A percentile compares a stretch with the other conserved stretches of the same genome.
phyloP scores from a whole-genome alignment of 2,113 vertebrate genomes.

The Strix uralensis region DNA sequence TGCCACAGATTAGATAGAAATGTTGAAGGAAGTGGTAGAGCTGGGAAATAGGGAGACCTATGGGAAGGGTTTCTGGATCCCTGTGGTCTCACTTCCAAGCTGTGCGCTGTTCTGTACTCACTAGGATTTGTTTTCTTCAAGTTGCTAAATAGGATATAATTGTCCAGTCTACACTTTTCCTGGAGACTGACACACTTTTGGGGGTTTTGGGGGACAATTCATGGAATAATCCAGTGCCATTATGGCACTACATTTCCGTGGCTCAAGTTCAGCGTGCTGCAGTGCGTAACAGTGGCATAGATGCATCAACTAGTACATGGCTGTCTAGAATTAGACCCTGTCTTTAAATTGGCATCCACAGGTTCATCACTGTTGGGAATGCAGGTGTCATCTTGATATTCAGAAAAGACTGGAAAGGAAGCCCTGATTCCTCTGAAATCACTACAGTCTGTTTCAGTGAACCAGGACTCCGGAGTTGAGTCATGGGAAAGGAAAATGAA shows the following conservation, averaged over 20 bases:
- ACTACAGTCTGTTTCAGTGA: background rate
- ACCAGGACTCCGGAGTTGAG: background rate
- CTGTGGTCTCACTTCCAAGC: background rate
- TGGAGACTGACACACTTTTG: background rate
- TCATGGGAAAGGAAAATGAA: background rate
- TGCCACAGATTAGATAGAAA: background rate
- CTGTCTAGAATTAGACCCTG: background rate
- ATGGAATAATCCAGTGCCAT: background rate
- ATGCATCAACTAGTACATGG: background rate
- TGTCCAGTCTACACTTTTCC: background rate
- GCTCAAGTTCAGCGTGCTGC: background rate
- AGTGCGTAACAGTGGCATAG: fast-evolving
- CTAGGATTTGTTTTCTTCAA: background rate
- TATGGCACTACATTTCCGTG: background rate
- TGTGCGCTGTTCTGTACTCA: background rate
- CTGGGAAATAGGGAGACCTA: background rate
- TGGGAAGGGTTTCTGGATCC: background rate
- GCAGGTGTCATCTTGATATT: background rate
- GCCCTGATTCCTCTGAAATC: background rate
- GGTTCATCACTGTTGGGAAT: background rate
- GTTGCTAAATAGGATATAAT: background rate
- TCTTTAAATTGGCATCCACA: background rate
- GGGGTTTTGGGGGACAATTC: background rate
- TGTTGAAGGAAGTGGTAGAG: background rate
- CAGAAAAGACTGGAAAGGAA: background rate